phyloP scores from a whole-genome alignment of 2,888 invertebrate species.

The Megalurothrips usitatus region DNA sequence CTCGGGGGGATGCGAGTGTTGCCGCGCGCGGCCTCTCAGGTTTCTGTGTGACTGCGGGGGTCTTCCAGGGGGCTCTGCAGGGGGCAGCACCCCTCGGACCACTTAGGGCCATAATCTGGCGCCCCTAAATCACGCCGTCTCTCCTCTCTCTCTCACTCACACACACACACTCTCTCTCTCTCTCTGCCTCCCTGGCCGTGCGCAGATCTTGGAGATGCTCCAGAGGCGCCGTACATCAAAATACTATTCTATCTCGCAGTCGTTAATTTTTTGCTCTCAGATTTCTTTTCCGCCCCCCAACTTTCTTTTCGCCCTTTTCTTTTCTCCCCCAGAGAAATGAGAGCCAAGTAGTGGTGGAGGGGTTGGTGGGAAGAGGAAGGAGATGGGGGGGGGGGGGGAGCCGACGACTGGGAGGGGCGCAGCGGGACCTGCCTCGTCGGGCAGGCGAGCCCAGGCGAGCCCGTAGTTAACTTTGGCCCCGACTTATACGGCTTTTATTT shows the following conservation, averaged over 20 bases:
- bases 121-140: conserved; percentile 3
- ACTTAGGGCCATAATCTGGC: conserved; percentile 22
- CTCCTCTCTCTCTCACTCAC: conserved; percentile 46
- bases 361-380: not conserved
- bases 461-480: not conserved
- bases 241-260: conserved; percentile 25
- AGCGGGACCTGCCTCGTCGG: not conserved
- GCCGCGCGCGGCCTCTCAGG: too few relatives aligned
- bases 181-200: conserved; percentile 55
- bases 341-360: not conserved
- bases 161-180: too few relatives aligned
- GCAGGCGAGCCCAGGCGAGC: not conserved
- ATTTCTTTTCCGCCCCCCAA: conserved; percentile 23
- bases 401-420: not conserved
- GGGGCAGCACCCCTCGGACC: not conserved
- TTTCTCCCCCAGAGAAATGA: not conserved
- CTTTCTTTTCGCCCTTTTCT: conserved; percentile 20
- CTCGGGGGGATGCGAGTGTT: too few relatives aligned
- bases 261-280: conserved; percentile 24
- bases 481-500: conserved; percentile 19
- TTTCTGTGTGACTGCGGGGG: too few relatives aligned
- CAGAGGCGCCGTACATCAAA: conserved; percentile 25
- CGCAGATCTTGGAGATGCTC: conserved; percentile 49
- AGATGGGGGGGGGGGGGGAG: not conserved
- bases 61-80: not conserved